Evolutionary conservation across 2,888 invertebrate genomes (phyloP).

Genomic region (Torymus tubicola): DNA sequence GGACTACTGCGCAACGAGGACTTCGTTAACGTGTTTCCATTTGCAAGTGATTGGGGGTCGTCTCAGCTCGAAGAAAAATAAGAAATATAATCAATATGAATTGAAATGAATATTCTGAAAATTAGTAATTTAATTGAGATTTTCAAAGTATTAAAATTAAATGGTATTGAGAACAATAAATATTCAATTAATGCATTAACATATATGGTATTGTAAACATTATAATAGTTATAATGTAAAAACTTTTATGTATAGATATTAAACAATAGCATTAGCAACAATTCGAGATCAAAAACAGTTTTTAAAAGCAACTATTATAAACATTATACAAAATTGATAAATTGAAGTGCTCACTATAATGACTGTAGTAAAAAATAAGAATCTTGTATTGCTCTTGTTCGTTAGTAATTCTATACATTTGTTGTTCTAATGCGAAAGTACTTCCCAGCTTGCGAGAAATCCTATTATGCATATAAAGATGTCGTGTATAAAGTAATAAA

Average conservation of each 20-base stretch:
- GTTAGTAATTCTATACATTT: slow-evolving; percentile 33
- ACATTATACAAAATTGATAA: slow-evolving; percentile 39
- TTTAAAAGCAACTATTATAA: slow-evolving; percentile 14
- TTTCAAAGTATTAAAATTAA: not conserved
- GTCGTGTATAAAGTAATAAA: slow-evolving; percentile 19
- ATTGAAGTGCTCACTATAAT: slow-evolving; percentile 12
- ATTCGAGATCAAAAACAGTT: not conserved
- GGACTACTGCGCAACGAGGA: not conserved
- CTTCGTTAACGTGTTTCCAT: slow-evolving; percentile 3
- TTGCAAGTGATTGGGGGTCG: no score
- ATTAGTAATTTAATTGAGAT: no score
- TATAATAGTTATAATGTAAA: not conserved
- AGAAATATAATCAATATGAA: no score
- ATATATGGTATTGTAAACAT: no score
- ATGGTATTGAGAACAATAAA: not conserved
- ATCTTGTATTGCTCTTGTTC: slow-evolving; percentile 19
- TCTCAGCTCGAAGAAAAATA: not conserved
- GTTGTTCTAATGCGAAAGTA: slow-evolving; percentile 29
- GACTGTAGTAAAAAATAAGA: not conserved
- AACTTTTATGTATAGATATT: not conserved
- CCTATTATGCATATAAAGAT: slow-evolving; percentile 40
- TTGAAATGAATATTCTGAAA: no score
- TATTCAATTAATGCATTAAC: no score
- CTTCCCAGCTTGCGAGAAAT: slow-evolving; percentile 6
- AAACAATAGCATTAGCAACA: not conserved